These are phyloP conservation scores for Axinella damicornis DNA, from an alignment of 37 sponge, comb jelly and placozoan species.

Conservation along the genomic window DNA sequence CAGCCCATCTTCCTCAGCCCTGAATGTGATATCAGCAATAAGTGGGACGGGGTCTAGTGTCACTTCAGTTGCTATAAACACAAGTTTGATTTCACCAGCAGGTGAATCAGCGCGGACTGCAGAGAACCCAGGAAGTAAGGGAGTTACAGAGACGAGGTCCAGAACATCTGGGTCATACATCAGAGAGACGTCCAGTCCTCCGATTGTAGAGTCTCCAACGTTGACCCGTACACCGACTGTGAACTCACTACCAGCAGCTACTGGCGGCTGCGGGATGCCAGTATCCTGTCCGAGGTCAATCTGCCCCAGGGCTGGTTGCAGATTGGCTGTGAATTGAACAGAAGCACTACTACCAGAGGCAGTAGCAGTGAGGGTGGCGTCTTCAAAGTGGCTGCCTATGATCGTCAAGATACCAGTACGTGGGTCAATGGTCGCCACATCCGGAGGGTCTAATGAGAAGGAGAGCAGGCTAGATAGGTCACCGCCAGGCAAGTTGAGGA, in stretches of 20 bases:
- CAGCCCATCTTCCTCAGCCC: not conserved
- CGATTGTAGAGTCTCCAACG: slow-evolving; percentile 11
- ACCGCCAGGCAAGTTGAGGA: not conserved
- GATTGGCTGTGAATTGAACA: slow-evolving; percentile 40
- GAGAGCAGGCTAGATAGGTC: not conserved
- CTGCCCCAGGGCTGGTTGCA: slow-evolving; percentile 26
- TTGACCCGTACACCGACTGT: slow-evolving; percentile 61
- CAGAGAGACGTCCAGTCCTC: slow-evolving; percentile 32
- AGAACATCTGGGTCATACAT: slow-evolving; percentile 27
- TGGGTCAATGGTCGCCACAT: slow-evolving; percentile 24
- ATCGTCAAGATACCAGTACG: slow-evolving; percentile 21
- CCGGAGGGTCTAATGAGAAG: slow-evolving; percentile 43
- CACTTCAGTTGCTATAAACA: not conserved
- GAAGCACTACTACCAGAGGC: not conserved
- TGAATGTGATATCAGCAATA: slow-evolving; percentile 28
- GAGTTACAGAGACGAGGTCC: slow-evolving; percentile 12
- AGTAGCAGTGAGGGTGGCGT: slow-evolving; percentile 4
- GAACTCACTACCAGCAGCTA: slow-evolving; percentile 37
- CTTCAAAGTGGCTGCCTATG: slow-evolving; percentile 16
- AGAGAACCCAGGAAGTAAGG: slow-evolving; percentile 15
- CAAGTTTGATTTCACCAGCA: slow-evolving; percentile 17
- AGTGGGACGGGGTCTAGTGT: slow-evolving; percentile 10
- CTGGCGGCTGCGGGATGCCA: slow-evolving; percentile 61
- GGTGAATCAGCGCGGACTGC: slow-evolving; percentile 19
- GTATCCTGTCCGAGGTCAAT: slow-evolving; percentile 54